These are phyloP conservation scores for Arrhamphus sclerolepis DNA, from an alignment of 2,797 vertebrate species.

Conservation along the genomic window DNA sequence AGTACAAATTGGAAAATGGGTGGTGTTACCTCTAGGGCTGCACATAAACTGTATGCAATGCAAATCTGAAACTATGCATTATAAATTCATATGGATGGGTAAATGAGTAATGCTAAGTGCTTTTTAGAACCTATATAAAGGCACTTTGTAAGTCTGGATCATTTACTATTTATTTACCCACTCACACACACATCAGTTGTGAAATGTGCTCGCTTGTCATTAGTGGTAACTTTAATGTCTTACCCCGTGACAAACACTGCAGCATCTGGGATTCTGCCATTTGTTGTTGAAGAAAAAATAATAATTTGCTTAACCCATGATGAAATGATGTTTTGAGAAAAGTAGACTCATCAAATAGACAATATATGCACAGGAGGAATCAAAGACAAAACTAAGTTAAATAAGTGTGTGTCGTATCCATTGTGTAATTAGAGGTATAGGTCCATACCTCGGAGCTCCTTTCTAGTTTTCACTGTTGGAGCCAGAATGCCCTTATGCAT, in stretches of 20 bases:
- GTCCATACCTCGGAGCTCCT: constrained; percentile 17
- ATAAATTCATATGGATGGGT: too few species aligned
- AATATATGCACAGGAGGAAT: constrained; percentile 25
- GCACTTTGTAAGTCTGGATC: too few species aligned
- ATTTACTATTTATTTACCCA: not conserved
- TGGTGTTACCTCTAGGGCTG: too few species aligned
- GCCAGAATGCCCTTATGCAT: constrained; percentile 43
- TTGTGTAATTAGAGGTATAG: constrained; percentile 11
- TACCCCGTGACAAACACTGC: not conserved
- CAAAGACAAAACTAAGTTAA: constrained; percentile 18
- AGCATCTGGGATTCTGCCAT: not conserved
- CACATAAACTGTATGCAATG: too few species aligned
- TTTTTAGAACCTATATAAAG: too few species aligned
- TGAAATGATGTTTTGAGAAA: not conserved
- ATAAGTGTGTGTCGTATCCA: constrained; percentile 6
- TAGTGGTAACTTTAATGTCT: not conserved
- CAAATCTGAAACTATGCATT: too few species aligned
- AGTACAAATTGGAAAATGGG: too few species aligned
- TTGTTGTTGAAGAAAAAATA: not conserved
- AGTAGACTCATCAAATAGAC: constrained; percentile 17
- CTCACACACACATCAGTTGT: not conserved
- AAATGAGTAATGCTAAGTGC: too few species aligned
- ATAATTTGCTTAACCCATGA: not conserved
- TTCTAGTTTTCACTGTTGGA: constrained; percentile 46
- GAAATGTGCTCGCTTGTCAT: not conserved